Evolutionary conservation across 2,888 invertebrate species (phyloP).

Genomic region (Diaperis boleti): DNA sequence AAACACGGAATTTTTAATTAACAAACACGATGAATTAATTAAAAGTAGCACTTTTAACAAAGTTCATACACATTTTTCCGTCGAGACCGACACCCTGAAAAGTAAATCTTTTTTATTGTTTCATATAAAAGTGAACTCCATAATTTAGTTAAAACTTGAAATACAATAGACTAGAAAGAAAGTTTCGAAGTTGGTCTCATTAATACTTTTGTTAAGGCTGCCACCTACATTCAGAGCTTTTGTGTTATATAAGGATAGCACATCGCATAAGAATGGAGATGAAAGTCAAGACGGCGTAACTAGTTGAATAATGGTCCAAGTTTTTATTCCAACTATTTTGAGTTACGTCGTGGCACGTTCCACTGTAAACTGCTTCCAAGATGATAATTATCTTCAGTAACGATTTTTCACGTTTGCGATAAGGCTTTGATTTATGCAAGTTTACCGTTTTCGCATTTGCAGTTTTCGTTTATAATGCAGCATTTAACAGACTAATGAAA

Average conservation of each 20-base stretch:
- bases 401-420: slow-evolving; percentile 5
- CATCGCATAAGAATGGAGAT: slow-evolving; percentile 25
- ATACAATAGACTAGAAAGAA: slow-evolving; percentile 49
- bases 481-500: no score
- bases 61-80: slow-evolving; percentile 12
- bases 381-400: slow-evolving; percentile 6
- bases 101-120: slow-evolving; percentile 51
- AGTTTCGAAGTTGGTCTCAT: slow-evolving; percentile 45
- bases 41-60: slow-evolving; percentile 14
- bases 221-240: slow-evolving; percentile 46
- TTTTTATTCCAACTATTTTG: slow-evolving; percentile 38
- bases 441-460: slow-evolving; percentile 2
- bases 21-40: slow-evolving; percentile 9
- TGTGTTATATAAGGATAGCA: slow-evolving; percentile 40
- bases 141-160: slow-evolving; percentile 53
- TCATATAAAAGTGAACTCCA: slow-evolving; percentile 50
- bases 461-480: no score
- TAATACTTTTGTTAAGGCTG: slow-evolving; percentile 43
- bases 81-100: slow-evolving; percentile 9
- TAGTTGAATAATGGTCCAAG: slow-evolving; percentile 33
- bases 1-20: slow-evolving; percentile 19
- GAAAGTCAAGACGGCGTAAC: slow-evolving; percentile 27
- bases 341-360: slow-evolving; percentile 17
- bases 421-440: slow-evolving; percentile 11
- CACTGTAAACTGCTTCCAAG: slow-evolving; percentile 1